phyloP scores from a whole-genome alignment of 2,888 invertebrate genomes.

The Tenodera sinensis region DNA sequence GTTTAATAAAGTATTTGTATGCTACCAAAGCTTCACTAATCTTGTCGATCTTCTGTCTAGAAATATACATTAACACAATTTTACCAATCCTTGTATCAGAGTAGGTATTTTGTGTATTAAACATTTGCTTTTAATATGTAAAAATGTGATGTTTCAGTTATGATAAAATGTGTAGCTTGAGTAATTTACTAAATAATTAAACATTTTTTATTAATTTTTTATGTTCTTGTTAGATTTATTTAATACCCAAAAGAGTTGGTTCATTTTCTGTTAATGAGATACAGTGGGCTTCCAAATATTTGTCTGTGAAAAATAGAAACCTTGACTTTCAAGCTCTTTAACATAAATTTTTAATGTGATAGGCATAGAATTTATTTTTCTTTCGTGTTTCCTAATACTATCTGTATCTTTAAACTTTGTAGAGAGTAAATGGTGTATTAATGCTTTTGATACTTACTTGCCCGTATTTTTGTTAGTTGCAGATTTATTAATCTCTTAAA shows the following conservation, averaged over 20 bases:
- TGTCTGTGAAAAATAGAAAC: conserved; percentile 16
- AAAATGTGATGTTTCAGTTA: background rate
- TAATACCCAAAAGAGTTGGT: background rate
- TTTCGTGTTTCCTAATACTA: background rate
- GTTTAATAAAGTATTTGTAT: background rate
- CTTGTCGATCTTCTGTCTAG: background rate
- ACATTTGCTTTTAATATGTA: background rate
- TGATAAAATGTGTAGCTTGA: background rate
- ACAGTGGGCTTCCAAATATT: conserved; percentile 24
- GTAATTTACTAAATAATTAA: background rate
- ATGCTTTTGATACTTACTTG: background rate
- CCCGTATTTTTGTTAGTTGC: background rate
- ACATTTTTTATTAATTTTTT: background rate
- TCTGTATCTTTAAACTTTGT: background rate
- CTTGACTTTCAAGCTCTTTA: background rate
- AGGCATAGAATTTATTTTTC: background rate
- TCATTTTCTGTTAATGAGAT: background rate
- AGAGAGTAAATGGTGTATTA: background rate
- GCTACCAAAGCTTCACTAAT: background rate
- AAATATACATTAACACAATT: background rate
- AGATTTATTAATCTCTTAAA: background rate
- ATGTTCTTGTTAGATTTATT: background rate
- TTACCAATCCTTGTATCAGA: background rate
- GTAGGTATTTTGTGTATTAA: background rate
- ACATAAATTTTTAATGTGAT: background rate